Percentiles rank a stretch among this genome's conserved stretches.
Conservation (phyloP, 2,888 invertebrate genomes). For the Lasioglossum morio region DNA sequence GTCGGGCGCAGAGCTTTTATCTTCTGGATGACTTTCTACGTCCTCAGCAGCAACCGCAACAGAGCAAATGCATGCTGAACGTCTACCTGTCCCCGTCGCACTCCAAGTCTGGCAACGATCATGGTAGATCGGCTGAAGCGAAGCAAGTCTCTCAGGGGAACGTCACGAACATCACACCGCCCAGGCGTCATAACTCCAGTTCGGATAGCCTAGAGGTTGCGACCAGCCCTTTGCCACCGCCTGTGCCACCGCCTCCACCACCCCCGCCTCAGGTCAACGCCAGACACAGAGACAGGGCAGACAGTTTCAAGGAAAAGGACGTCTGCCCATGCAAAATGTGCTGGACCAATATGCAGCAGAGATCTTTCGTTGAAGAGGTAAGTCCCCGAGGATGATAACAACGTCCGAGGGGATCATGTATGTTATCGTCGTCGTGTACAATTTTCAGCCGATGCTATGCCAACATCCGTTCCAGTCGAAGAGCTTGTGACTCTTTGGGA, state of each 20-base stretch:
- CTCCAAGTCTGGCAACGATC: conserved; percentile 68
- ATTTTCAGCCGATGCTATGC: background rate
- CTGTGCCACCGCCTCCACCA: conserved; percentile 85
- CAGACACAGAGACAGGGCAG: conserved; percentile 73
- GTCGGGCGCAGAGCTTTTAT: conserved; percentile 85
- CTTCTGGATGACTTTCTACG: conserved; percentile 85
- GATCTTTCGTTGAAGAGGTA: conserved; percentile 82
- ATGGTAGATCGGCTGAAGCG: conserved; percentile 65
- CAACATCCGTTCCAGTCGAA: background rate
- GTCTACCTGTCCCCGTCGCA: conserved; percentile 81
- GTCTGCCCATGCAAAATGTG: conserved; percentile 82
- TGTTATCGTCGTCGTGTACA: background rate
- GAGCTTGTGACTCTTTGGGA: background rate
- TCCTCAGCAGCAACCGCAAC: conserved; percentile 80
- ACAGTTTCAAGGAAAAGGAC: conserved; percentile 79
- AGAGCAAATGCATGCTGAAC: conserved; percentile 77
- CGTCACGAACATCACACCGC: conserved; percentile 81
- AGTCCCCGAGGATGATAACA: conserved; percentile 66
- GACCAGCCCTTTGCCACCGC: conserved; percentile 84
- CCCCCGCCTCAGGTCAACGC: conserved; percentile 81
- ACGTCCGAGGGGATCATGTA: background rate
- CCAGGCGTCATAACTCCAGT: conserved; percentile 82
- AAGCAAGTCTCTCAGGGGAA: conserved; percentile 62
- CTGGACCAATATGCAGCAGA: conserved; percentile 81
- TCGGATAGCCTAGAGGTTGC: conserved; percentile 83